Evolutionary conservation across 2,797 vertebrate species (phyloP).

Genomic region (Poeciliopsis presidionis): DNA sequence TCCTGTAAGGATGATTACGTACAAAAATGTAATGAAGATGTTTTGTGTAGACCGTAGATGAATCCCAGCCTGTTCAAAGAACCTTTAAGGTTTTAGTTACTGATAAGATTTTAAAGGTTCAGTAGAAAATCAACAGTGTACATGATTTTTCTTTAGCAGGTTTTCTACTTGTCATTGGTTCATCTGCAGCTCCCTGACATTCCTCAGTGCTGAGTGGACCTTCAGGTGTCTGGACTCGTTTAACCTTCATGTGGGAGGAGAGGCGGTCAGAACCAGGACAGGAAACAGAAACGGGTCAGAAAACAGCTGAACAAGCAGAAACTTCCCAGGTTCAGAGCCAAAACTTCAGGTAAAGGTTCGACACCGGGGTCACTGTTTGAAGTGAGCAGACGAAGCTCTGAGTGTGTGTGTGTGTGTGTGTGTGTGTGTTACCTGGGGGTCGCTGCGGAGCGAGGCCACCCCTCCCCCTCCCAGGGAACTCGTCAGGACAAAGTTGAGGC

Average conservation of each 20-base stretch:
- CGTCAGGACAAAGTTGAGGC: conserved; percentile 88
- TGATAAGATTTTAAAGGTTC: too few species aligned
- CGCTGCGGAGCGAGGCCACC: conserved; percentile 86
- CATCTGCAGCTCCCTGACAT: not conserved
- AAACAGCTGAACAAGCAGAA: not conserved
- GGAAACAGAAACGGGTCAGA: not conserved
- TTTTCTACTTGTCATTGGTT: not conserved
- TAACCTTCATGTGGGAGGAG: not conserved
- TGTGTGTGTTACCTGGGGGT: conserved; percentile 83
- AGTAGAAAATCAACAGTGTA: not conserved
- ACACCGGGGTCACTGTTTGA: not conserved
- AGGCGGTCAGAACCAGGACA: not conserved
- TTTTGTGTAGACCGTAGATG: too few species aligned
- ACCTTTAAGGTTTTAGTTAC: too few species aligned
- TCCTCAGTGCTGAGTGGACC: not conserved
- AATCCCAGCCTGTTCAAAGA: too few species aligned
- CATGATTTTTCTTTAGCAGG: not conserved
- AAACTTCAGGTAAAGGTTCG: not conserved
- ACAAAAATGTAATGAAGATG: too few species aligned
- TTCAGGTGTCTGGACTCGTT: not conserved
- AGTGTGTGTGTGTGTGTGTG: not conserved
- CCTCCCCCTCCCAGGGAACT: conserved; percentile 87
- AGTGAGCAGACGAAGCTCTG: not conserved
- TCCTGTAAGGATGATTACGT: too few species aligned
- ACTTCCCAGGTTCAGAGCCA: too few species aligned